Evolutionary conservation across 1,140 invertebrate genomes (phyloP), one percentile per base, ranked within the genome.

Genomic region (Heliconius nattereri): DNA sequence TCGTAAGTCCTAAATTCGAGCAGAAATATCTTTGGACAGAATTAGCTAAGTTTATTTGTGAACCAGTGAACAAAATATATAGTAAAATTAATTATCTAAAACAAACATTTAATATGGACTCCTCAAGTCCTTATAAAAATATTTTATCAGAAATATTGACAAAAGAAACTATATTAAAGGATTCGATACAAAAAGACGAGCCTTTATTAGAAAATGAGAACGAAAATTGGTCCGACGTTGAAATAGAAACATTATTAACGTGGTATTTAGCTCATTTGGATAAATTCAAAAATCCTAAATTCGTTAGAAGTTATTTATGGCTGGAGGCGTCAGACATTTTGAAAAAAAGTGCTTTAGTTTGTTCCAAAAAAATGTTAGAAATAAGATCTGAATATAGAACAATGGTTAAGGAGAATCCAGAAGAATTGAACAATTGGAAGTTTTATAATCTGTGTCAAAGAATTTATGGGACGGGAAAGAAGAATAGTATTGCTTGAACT

Each of bases 191-290:
- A 20, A 86, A 87, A 23, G 84, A 82, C 11, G 78, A 84, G 77
- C 60, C 77, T 0, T 32, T 77, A 60, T 20, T 81, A 20, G 87
- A 90, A 73, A 81, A 85, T 8, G 81, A 85, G 35, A 75, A 73
- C 19, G 84, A 88, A 73, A 40, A 78, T n/a, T 94, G 91, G 91
- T 82, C 81, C 3, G 89, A 94, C 82, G 85, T 89, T 19, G 91
- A 93, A 85, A 89, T 78, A 20, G 91, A 92, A 75, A 84, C 88
- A 11, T 81, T 94, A 1, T 71, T 94, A 13, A 87, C 86, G 7
- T 94, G 91, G 91, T 94, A 93, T 83, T 84, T 93, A 80, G 86
- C 87, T 2, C 90, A 94, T 87, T 89, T 94, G 78, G 92, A 94
- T 16, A 92, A 94, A 54, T 94, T 94, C 76, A 94, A 93, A 73